phyloP scores from a whole-genome alignment of 92 coral and sea anemone genomes.

The Parazoanthus atlanticus region DNA sequence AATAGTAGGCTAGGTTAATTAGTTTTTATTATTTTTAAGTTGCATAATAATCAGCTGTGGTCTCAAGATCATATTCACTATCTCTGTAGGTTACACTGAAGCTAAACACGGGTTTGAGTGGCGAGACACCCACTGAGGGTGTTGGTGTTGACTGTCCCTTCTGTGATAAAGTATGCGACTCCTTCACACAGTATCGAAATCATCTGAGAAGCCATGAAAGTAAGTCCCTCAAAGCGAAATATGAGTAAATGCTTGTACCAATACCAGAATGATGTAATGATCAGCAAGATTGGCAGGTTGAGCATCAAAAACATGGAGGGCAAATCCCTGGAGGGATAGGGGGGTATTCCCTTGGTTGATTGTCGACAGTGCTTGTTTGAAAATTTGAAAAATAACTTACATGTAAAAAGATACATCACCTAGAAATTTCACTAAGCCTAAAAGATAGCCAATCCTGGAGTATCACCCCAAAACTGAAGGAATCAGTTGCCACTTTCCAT shows the following conservation, averaged over 20 bases:
- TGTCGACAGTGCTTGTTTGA: neutral
- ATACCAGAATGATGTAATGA: neutral
- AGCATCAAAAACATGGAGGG: neutral
- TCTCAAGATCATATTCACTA: neutral
- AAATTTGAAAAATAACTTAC: too few relatives aligned
- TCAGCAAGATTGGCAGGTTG: neutral
- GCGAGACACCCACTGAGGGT: neutral
- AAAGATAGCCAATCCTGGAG: too few relatives aligned
- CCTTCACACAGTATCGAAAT: slow-evolving; percentile 10
- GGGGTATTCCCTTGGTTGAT: neutral
- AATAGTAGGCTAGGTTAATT: too few relatives aligned
- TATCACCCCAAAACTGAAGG: too few relatives aligned
- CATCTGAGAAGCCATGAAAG: slow-evolving; percentile 35
- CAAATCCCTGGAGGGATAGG: neutral
- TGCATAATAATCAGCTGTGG: neutral
- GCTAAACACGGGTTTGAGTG: slow-evolving; percentile 20
- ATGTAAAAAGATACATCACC: too few relatives aligned
- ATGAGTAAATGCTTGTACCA: neutral
- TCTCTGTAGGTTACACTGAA: slow-evolving; percentile 28
- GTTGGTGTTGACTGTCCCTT: slow-evolving; percentile 23
- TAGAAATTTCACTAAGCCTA: too few relatives aligned
- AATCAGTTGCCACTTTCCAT: too few relatives aligned
- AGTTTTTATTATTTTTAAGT: too few relatives aligned
- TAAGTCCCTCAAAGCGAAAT: neutral
- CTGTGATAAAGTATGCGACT: slow-evolving; percentile 24